A percentile compares a stretch with the other conserved stretches of the same genome.
Evolutionary conservation across 2,113 vertebrate species (phyloP).

Genomic region (Heterocephalus glaber): DNA sequence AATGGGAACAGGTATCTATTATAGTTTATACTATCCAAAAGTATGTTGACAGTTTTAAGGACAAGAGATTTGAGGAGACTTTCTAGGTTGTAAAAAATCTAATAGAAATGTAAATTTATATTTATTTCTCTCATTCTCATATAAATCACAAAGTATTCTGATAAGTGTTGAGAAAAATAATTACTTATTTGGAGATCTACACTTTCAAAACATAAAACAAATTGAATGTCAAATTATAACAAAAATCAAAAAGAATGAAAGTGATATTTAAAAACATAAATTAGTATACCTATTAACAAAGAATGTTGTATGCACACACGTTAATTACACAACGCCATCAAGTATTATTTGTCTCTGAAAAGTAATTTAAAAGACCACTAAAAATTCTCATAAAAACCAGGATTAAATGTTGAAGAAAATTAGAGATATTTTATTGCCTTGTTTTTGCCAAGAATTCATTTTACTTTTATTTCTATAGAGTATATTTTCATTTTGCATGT

Average conservation of each 20-base stretch:
- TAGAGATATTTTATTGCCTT: neutral
- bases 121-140: neutral
- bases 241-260: neutral
- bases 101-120: neutral
- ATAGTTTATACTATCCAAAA: neutral
- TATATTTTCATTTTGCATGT: slow-evolving; percentile 38
- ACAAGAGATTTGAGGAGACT: neutral
- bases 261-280: neutral
- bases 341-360: neutral
- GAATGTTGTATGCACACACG: neutral
- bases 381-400: neutral
- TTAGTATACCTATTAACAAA: neutral
- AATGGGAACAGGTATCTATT: neutral
- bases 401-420: neutral
- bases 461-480: slow-evolving; percentile 34
- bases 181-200: neutral
- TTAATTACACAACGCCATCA: neutral
- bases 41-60: neutral
- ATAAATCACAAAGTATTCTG: neutral
- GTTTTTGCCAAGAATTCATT: slow-evolving; percentile 37
- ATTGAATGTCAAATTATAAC: neutral
- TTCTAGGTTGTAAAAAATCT: neutral
- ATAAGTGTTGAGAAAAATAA: neutral
- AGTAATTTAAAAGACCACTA: neutral
- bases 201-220: neutral